Conservation (phyloP, 2,888 invertebrate genomes). For the Thecocarcelia acutangulata region DNA sequence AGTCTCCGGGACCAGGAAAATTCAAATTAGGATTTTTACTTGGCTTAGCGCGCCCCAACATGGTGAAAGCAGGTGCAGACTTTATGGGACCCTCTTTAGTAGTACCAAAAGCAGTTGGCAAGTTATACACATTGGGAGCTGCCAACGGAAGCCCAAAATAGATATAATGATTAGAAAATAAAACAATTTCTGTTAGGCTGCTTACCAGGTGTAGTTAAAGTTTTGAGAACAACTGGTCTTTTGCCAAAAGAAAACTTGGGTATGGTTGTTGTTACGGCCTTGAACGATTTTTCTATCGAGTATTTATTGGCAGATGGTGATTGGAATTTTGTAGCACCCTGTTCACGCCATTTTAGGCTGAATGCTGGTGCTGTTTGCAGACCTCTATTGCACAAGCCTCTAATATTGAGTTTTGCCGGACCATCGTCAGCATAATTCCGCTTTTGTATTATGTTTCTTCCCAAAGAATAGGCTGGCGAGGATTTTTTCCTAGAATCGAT, state of each 20-base stretch:
- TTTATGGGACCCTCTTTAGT: slow-evolving; percentile 83
- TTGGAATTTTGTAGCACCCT: slow-evolving; percentile 17
- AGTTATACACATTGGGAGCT: slow-evolving; percentile 94
- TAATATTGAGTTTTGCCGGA: slow-evolving; percentile 42
- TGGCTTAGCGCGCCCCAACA: slow-evolving; percentile 90
- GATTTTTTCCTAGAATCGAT: slow-evolving; percentile 61
- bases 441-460: background rate
- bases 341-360: slow-evolving; percentile 41
- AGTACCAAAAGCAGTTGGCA: slow-evolving; percentile 88
- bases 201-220: slow-evolving; percentile 54
- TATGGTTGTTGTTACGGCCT: slow-evolving; percentile 24
- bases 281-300: background rate
- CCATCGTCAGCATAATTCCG: background rate
- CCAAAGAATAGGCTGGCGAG: slow-evolving; percentile 57
- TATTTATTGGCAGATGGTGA: slow-evolving; percentile 48
- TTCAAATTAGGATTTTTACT: slow-evolving; percentile 73
- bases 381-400: slow-evolving; percentile 50
- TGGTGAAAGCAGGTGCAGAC: slow-evolving; percentile 92
- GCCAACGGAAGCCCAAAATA: background rate
- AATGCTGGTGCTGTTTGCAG: slow-evolving; percentile 43
- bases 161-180: too few species aligned
- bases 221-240: slow-evolving; percentile 8
- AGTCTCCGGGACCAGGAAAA: slow-evolving; percentile 91
- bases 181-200: too few species aligned
- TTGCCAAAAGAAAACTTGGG: slow-evolving; percentile 59